These are phyloP conservation scores for Papilio demoleus DNA, from an alignment of 2,888 invertebrate genomes.

Conservation along the genomic window DNA sequence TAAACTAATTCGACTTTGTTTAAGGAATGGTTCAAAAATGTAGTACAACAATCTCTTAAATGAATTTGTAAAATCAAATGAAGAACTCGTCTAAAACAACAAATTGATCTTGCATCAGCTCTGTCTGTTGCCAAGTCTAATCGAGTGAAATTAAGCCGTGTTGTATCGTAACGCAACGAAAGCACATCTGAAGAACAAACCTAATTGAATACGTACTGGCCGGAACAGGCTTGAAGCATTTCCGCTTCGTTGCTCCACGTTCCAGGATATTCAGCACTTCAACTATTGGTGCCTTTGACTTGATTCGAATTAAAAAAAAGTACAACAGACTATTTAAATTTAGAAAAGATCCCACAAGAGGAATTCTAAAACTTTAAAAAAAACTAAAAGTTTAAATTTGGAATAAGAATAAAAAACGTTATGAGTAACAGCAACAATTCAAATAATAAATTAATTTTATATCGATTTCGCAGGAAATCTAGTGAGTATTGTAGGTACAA, in stretches of 20 bases:
- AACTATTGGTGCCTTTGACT: constrained; percentile 15
- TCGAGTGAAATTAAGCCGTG: constrained; percentile 35
- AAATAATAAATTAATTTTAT: too few relatives aligned
- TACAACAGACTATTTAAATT: not conserved
- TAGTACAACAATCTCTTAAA: not conserved
- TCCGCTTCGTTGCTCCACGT: constrained; percentile 34
- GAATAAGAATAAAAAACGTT: too few relatives aligned
- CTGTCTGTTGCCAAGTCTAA: constrained; percentile 4
- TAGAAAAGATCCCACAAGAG: not conserved
- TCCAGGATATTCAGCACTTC: constrained; percentile 39
- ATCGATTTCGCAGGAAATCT: too few relatives aligned
- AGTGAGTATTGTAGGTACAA: too few relatives aligned
- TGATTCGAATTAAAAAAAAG: constrained; percentile 24
- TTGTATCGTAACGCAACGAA: constrained; percentile 30
- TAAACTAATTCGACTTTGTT: too few relatives aligned
- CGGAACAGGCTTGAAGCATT: constrained; percentile 36
- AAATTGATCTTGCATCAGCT: constrained; percentile 1
- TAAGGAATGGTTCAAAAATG: too few relatives aligned
- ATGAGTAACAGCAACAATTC: too few relatives aligned
- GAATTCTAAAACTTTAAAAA: not conserved
- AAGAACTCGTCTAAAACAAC: not conserved
- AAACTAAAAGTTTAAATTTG: too few relatives aligned
- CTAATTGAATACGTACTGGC: constrained; percentile 38
- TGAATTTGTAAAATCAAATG: not conserved
- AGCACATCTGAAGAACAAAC: constrained; percentile 36